These are phyloP conservation scores for Tonatia bakeri DNA, from an alignment of 2,113 vertebrate genomes.

Conservation along the genomic window DNA sequence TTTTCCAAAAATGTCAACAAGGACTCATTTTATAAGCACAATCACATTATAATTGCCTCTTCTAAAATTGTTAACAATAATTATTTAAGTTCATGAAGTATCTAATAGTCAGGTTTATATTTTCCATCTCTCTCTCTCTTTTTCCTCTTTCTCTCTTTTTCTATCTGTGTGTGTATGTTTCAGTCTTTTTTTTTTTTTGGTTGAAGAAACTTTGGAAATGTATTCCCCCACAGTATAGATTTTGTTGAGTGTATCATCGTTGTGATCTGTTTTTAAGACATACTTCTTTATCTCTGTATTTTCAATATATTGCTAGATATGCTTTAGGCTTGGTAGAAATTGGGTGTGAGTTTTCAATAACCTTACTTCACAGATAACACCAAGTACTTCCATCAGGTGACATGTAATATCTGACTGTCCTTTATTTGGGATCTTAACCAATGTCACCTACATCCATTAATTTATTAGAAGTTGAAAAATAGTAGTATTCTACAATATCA, in stretches of 20 bases:
- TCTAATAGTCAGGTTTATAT: neutral
- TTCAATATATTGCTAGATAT: neutral
- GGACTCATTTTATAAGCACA: neutral
- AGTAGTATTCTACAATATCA: neutral
- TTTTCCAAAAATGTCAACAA: neutral
- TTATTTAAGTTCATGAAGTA: neutral
- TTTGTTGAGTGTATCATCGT: neutral
- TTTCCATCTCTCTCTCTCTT: neutral
- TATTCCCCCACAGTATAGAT: neutral
- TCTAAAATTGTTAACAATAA: neutral
- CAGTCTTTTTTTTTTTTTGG: neutral
- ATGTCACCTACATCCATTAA: neutral
- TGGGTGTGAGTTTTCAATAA: neutral
- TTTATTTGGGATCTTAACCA: neutral
- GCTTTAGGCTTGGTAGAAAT: neutral
- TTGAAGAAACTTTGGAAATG: neutral
- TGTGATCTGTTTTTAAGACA: neutral
- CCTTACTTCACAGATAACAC: neutral
- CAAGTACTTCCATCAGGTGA: neutral
- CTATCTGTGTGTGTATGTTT: too few species aligned
- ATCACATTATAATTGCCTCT: neutral
- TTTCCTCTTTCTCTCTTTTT: neutral
- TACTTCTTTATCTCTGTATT: neutral
- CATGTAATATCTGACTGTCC: neutral
- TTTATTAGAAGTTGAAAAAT: neutral